phyloP scores from a whole-genome alignment of 2,888 invertebrate genomes.

The Pristionchus fissidentatus region DNA sequence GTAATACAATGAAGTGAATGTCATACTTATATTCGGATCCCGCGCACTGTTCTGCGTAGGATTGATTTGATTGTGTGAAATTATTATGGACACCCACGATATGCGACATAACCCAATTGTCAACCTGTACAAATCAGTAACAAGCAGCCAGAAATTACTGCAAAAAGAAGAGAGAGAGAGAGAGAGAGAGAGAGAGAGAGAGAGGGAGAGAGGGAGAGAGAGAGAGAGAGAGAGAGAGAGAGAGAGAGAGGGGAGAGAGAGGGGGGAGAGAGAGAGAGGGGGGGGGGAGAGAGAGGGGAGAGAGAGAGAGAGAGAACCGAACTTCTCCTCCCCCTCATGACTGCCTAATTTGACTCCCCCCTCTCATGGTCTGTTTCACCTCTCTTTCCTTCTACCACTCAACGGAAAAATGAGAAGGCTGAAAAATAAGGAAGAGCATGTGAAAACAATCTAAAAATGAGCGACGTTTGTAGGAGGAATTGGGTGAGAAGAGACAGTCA shows the following conservation, averaged over 20 bases:
- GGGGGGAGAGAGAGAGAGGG: neutral
- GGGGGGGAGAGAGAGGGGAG: neutral
- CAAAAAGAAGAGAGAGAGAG: neutral
- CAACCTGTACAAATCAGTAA: too few species aligned
- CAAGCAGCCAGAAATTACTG: too few species aligned
- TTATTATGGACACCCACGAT: too few species aligned
- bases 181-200: neutral
- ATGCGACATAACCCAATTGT: too few species aligned
- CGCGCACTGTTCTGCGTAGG: too few species aligned
- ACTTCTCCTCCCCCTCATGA: too few species aligned
- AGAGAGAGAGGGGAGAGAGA: neutral
- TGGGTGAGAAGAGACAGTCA: neutral
- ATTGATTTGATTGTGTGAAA: too few species aligned
- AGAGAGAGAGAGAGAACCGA: too few species aligned
- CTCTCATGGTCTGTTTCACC: too few species aligned
- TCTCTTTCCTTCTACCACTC: neutral
- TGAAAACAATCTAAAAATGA: slow-evolving; percentile 37
- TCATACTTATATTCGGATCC: too few species aligned
- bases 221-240: neutral
- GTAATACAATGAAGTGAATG: too few species aligned
- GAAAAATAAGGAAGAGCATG: neutral
- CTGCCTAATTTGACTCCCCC: too few species aligned
- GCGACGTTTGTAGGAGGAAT: neutral
- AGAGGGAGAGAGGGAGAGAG: neutral
- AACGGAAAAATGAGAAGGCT: neutral